Conservation (phyloP, 2,113 vertebrate genomes). For the Agapornis roseicollis region DNA sequence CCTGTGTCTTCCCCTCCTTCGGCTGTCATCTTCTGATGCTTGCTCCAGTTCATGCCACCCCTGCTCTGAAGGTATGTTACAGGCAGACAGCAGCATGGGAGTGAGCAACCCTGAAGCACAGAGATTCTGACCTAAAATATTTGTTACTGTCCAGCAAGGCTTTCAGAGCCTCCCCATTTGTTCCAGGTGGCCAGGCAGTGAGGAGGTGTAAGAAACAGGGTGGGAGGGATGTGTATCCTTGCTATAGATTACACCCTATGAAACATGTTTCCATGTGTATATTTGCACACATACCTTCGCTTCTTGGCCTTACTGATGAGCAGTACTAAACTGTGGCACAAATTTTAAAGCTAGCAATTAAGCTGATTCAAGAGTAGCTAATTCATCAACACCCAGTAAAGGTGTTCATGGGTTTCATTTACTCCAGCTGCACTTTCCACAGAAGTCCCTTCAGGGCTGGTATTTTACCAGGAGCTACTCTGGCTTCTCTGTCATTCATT, state of each 20-base stretch:
- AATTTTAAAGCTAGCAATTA: not conserved
- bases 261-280: not conserved
- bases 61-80: rapidly evolving
- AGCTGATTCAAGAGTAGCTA: not conserved
- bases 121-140: too few species aligned
- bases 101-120: not conserved
- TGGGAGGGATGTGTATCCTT: not conserved
- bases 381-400: too few species aligned
- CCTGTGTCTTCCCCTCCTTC: not conserved
- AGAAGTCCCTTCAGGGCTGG: not conserved
- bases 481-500: not conserved
- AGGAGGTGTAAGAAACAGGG: rapidly evolving
- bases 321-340: not conserved
- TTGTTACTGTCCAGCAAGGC: not conserved
- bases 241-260: not conserved
- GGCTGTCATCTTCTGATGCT: not conserved
- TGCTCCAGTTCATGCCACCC: not conserved
- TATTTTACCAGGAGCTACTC: not conserved
- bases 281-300: not conserved
- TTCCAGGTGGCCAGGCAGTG: not conserved
- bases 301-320: not conserved
- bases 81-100: not conserved
- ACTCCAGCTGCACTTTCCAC: not conserved
- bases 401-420: not conserved
- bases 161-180: rapidly evolving